Conservation (phyloP, 2,888 invertebrate species). For the Fragum fragum region DNA sequence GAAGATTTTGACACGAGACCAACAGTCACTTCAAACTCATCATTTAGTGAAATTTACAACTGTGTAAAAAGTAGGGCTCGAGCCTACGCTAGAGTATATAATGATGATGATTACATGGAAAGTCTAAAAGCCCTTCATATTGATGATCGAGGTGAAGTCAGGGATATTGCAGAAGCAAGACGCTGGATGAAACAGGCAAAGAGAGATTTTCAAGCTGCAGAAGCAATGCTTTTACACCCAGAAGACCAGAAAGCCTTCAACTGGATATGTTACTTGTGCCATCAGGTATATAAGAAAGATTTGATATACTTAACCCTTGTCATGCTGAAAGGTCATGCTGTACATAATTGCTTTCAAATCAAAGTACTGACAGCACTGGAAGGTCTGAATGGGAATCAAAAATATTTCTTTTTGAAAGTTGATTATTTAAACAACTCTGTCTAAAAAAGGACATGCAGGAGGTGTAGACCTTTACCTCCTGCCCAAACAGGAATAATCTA, state of each 20-base stretch:
- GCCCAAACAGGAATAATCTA: too few relatives aligned
- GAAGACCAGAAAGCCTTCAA: slow-evolving; percentile 47
- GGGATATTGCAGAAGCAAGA: slow-evolving; percentile 46
- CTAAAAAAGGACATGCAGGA: too few relatives aligned
- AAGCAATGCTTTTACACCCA: slow-evolving; percentile 11
- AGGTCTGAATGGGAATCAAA: not conserved
- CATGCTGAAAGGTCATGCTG: not conserved
- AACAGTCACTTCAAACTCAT: slow-evolving; percentile 35
- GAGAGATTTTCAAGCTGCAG: slow-evolving; percentile 54
- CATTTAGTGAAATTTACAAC: slow-evolving; percentile 17
- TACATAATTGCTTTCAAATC: too few relatives aligned
- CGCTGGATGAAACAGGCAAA: slow-evolving; percentile 65
- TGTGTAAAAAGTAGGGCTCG: slow-evolving; percentile 19
- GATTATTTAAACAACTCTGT: not conserved
- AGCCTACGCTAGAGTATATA: slow-evolving; percentile 31
- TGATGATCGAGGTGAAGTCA: not conserved
- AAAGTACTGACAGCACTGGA: not conserved
- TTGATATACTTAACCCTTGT: not conserved
- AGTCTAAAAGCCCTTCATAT: slow-evolving; percentile 15
- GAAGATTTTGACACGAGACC: slow-evolving; percentile 19
- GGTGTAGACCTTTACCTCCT: not conserved
- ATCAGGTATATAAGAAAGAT: slow-evolving; percentile 58
- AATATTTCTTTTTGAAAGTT: not conserved
- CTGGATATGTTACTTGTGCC: slow-evolving; percentile 69
- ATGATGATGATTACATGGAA: slow-evolving; percentile 35